A percentile compares a stretch with the other conserved stretches of the same genome.
These are phyloP conservation scores for Elysia crispata DNA, from an alignment of 2,888 invertebrate species.

Conservation along the genomic window DNA sequence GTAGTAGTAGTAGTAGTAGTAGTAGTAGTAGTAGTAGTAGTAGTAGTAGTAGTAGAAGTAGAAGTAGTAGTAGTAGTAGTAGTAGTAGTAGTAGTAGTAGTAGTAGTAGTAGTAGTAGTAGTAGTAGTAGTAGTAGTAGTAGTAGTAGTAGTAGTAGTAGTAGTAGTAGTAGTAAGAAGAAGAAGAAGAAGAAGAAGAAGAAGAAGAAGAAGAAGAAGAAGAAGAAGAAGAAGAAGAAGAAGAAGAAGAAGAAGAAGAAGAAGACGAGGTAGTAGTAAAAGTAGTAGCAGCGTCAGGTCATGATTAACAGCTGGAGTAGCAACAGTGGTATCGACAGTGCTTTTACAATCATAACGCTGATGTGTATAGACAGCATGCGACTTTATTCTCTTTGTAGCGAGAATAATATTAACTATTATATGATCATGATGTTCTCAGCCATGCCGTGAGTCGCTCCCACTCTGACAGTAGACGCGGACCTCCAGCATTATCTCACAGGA, in stretches of 20 bases:
- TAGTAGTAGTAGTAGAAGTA: slow-evolving; percentile 40
- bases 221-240: background rate
- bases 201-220: background rate
- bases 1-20: slow-evolving; percentile 36
- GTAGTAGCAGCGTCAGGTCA: no score
- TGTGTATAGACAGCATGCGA: no score
- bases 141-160: background rate
- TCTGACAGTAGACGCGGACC: background rate
- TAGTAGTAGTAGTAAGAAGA: no score
- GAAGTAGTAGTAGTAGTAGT: slow-evolving; percentile 43
- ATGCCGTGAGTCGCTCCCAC: background rate
- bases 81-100: slow-evolving; percentile 44
- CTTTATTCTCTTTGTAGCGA: no score
- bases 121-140: slow-evolving; percentile 15
- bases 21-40: slow-evolving; percentile 40
- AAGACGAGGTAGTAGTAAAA: no score
- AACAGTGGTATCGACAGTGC: no score
- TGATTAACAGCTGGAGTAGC: no score
- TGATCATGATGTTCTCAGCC: no score
- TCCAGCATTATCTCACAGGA: background rate
- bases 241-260: no score
- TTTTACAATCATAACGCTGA: no score
- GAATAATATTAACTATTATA: no score
- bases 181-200: background rate
- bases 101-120: slow-evolving; percentile 39